A percentile compares a stretch with the other conserved stretches of the same genome.
phyloP scores from a whole-genome alignment of 2,797 vertebrate species.

The Myripristis murdjan region DNA sequence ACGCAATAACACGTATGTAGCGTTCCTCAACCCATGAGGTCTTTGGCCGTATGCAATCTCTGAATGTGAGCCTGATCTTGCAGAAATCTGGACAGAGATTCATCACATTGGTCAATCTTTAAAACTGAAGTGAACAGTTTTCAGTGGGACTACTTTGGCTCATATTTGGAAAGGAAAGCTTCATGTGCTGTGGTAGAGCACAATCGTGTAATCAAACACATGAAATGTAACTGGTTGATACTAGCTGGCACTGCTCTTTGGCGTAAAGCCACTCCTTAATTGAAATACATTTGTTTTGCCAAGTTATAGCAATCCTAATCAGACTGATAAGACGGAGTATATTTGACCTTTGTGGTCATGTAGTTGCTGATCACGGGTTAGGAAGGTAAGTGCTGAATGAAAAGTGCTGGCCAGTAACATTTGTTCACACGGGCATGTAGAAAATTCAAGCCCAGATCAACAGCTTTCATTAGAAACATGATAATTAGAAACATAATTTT shows the following conservation, averaged over 20 bases:
- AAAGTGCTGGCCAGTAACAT: not conserved
- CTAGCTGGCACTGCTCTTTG: not conserved
- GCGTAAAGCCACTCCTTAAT: slow-evolving; percentile 13
- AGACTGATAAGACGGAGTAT: not conserved
- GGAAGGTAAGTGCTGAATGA: not conserved
- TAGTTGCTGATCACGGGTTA: not conserved
- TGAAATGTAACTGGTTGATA: slow-evolving; percentile 40
- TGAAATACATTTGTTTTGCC: slow-evolving; percentile 6
- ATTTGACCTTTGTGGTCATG: not conserved
- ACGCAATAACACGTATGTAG: slow-evolving; percentile 6
- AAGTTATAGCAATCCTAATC: not conserved
- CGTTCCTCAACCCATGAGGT: slow-evolving; percentile 25
- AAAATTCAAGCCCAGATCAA: slow-evolving; percentile 4
- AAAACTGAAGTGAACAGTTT: slow-evolving; percentile 12
- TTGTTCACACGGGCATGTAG: not conserved
- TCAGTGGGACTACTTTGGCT: not conserved
- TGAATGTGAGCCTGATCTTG: not conserved
- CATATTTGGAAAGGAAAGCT: slow-evolving; percentile 29
- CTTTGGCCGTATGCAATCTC: slow-evolving; percentile 34
- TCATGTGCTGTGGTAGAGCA: slow-evolving; percentile 37
- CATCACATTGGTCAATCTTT: slow-evolving; percentile 10
- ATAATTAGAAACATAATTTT: not conserved
- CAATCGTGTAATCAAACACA: slow-evolving; percentile 22
- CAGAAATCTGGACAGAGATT: slow-evolving; percentile 30
- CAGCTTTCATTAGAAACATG: not conserved